Base-by-base conservation (phyloP, 1,140 invertebrate genomes). In the Drosophila watanabei region DNA sequence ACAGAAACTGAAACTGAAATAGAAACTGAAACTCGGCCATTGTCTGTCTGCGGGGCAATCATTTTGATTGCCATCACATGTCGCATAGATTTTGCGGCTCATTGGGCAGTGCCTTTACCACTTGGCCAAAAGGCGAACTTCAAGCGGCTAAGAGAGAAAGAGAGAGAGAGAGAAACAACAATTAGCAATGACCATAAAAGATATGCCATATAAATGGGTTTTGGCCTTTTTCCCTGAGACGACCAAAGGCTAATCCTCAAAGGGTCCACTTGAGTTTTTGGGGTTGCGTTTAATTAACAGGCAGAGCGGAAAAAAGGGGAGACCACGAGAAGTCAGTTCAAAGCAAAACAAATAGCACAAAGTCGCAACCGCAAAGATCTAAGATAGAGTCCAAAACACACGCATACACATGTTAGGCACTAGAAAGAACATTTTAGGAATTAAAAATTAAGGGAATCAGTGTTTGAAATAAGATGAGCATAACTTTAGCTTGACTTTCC, bases 21-120 rank as follows among this genome's bases (percentile, higher is more conserved):
- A 11, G 33, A 39, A 56, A 56, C 75, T 37, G 64, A 57, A 57
- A 52, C 28, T 41, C 16, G 52, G 45, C 33, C 59, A 52, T 37
- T 33, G 37, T 11, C 33, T 39, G 62, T 35, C 49, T 43, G 33
- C 54, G 30, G 49, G 62, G 77, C 84, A 89, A 85, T 88, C 81
- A 72, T 52, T 75, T 85, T 89, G 85, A 88, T 88, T 88, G 85
- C 81, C 81, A 85, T 89, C 85, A 88, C 85, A 89, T 89, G 84
- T 88, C 84, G 86, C 85, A 82, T 89, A 85, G 81, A 89, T 89
- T 89, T 90, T 72, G 64, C 75, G 70, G 85, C 85, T 90, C 85
- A 89, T 89, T 89, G 86, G 72, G 45, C 51, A 46, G 32, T 45
- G 39, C 11, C 32, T 30, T 32, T 33, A n/a, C 41, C 75, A 61